Evolutionary conservation across 2,888 invertebrate species (phyloP), one percentile per base, ranked within the genome.

Genomic region (Campoplex capitator): DNA sequence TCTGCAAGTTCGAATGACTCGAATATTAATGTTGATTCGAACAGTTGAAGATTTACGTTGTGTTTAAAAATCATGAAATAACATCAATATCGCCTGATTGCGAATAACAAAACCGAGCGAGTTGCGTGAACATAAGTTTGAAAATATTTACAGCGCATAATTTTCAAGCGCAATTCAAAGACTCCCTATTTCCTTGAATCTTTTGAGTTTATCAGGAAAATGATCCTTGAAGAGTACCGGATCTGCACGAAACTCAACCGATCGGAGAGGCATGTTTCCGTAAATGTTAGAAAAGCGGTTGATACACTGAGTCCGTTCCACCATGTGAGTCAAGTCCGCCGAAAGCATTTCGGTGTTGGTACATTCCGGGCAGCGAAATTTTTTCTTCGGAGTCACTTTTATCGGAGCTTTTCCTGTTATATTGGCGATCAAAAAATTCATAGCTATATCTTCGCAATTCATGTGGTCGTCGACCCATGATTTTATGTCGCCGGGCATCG

Each of bases 371-470:
- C 99, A 99, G 94, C 99, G 98, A 95, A 99, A 99, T 94, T 99
- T 99, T 93, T 99, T 99, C 6, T 99, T 96, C 0, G 99, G 99
- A 0, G 98, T 97, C 48, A 97, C 97, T 95, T 98, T 98, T 82
- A 99, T 98, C 0, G 99, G 99, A 1, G 99, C 97, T 95, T 99
- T 99, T 90, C 98, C 97, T 0, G 99, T 99, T 28, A 98, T 95
- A 94, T 99, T 99, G 2, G 99, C 97, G 48, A 99, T 98, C 6
- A 99, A 96, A 95, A 99, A 99, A 95, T 99, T 99, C 98, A 99
- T 99, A 0, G 99, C 99, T 90, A 99, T 98, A 93, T 99, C 99
- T 94, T 99, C 99, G 93, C 99, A 99, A 95, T 99, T 99, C 97
- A 99, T 99, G 93, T 98, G 97, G 23, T 97, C 97, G 94, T 99